phyloP scores from a whole-genome alignment of 2,888 invertebrate genomes.

The Chrysolina americana region DNA sequence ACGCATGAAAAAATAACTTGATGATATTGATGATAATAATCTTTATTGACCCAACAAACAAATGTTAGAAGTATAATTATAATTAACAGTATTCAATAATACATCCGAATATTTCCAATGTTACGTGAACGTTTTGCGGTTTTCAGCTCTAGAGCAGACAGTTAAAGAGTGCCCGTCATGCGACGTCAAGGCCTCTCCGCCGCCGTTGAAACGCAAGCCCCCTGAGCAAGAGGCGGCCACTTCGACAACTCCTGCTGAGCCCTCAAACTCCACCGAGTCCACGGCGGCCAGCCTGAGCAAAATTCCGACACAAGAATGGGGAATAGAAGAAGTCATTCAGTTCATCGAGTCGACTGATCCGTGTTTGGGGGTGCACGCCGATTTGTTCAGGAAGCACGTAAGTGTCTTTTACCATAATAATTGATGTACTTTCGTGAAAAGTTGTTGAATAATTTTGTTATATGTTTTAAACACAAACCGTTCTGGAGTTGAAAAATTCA shows the following conservation, averaged over 20 bases:
- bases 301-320: conserved; percentile 86
- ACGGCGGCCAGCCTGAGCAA: conserved; percentile 66
- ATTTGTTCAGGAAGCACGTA: conserved; percentile 94
- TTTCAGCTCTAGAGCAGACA: conserved; percentile 60
- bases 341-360: conserved; percentile 90
- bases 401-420: conserved; percentile 67
- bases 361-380: conserved; percentile 88
- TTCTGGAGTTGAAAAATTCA: too few relatives aligned
- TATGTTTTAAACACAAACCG: too few relatives aligned
- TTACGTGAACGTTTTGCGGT: neutral
- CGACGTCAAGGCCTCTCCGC: conserved; percentile 58
- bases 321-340: conserved; percentile 94
- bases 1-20: too few relatives aligned
- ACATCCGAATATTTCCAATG: neutral
- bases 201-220: conserved; percentile 68
- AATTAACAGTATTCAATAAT: neutral
- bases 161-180: conserved; percentile 62
- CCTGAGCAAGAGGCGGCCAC: conserved; percentile 79
- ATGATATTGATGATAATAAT: too few relatives aligned
- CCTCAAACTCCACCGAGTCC: conserved; percentile 63
- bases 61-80: too few relatives aligned
- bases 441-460: too few relatives aligned
- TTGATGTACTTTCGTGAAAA: too few relatives aligned
- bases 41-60: too few relatives aligned
- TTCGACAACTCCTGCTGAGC: conserved; percentile 75